These are phyloP conservation scores for Agraylea sexmaculata DNA, from an alignment of 1,140 invertebrate genomes.

Conservation along the genomic window DNA sequence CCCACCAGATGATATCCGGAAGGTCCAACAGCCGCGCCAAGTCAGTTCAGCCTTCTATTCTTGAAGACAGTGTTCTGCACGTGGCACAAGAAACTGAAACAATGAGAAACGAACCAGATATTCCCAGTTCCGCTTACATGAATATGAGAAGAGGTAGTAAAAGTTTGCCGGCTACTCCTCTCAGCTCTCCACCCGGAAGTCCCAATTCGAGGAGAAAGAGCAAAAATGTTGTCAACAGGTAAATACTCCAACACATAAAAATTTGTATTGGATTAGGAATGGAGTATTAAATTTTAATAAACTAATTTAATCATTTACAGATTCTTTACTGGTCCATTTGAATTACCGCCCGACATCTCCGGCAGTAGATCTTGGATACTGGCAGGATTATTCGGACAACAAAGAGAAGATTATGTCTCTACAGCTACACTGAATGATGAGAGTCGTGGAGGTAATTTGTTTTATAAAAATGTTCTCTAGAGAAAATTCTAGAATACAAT, in stretches of 20 bases:
- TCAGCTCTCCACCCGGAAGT: conserved; percentile 47
- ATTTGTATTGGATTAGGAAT: conserved; percentile 2
- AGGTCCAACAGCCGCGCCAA: conserved; percentile 27
- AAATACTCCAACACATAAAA: conserved; percentile 10
- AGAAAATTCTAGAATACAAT: too few species aligned
- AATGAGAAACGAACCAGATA: conserved; percentile 17
- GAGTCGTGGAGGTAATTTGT: conserved; percentile 22
- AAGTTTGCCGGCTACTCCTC: conserved; percentile 56
- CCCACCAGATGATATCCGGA: conserved; percentile 55
- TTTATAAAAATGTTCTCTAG: conserved; percentile 11
- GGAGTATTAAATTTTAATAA: neutral
- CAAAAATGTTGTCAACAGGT: conserved; percentile 29
- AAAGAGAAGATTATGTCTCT: conserved; percentile 32
- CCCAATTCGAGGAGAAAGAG: conserved; percentile 41
- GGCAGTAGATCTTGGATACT: conserved; percentile 33
- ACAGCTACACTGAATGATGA: conserved; percentile 33
- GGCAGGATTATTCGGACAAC: conserved; percentile 35
- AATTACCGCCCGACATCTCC: conserved; percentile 28
- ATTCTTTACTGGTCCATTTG: conserved; percentile 38
- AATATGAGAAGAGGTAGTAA: conserved; percentile 46
- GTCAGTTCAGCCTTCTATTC: conserved; percentile 31
- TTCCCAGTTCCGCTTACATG: conserved; percentile 24
- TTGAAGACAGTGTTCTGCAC: conserved; percentile 14
- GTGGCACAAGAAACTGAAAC: neutral
- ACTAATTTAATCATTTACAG: conserved; percentile 21